Base-by-base conservation (phyloP, 2,888 invertebrate genomes). In the Agrochola circellaris region DNA sequence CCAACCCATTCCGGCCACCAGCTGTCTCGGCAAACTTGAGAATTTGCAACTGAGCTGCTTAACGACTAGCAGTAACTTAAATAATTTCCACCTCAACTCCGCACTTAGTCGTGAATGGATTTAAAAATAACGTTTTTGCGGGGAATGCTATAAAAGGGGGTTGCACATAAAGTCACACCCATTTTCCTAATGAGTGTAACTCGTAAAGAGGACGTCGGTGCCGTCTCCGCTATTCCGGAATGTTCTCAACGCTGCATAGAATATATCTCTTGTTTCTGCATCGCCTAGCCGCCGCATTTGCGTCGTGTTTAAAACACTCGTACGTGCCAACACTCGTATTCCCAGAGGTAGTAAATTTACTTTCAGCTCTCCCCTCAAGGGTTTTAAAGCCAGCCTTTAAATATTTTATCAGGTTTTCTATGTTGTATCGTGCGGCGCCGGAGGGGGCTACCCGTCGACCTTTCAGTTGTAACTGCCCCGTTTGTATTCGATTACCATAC, bases 401-500 rank as follows among this genome's bases (percentile, higher is more conserved):
- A 96, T 96, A 96, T 96, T 95, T 96, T 95, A 96, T 95, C 95
- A 95, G 95, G 92, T 94, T 92, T 95, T 94, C 93, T 93, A 87
- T 93, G 93, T 91, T 88, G 92, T 95, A 91, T 94, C 95, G 95
- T 96, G 96, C 87, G 95, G 95, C 95, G 95, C 94, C 95, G 70
- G 87, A 88, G 90, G 93, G 93, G 94, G 92, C 89, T 89, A 87
- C 87, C 48, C 87, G 89, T 84, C 92, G 92, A 92, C 93, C 91
- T 93, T 93, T 92, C 90, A 91, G 87, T 89, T 91, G 87, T 91
- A 90, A 93, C 92, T 92, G 91, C 92, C 88, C 89, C 87, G 88
- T 91, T 92, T 91, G 91, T 92, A 91, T 93, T 93, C 90, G 91
- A 94, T 94, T 93, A 91, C 89, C 84, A 89, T 86, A 80, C 86